Base-by-base conservation (phyloP, 2,113 vertebrate genomes). In the Podarcis raffonei region DNA sequence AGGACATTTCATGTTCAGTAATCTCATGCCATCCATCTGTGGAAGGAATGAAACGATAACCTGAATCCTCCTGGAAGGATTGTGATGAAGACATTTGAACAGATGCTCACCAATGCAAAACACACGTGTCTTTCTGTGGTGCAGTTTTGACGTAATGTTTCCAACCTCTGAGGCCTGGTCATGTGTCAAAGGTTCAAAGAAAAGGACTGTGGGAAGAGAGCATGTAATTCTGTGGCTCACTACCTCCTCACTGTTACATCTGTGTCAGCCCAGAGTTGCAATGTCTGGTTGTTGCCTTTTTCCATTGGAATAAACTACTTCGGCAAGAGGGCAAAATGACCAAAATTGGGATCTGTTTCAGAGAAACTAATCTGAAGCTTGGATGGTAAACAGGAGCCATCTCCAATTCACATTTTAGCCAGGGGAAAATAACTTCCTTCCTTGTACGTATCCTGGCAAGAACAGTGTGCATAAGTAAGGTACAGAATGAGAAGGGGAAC, bases 271-370 rank as follows among this genome's bases (percentile, higher is more conserved):
- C n/a, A 65, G 20, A 69, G 25, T 15, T 74, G 22, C 80, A 93
- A 89, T 83, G 74, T 9, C 87, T 91, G 74, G 30, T 16, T 87
- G 89, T 89, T 91, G 76, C 6, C 53, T 84, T 42, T 20, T 39
- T 27, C 84, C n/a, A 3, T 20, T 77, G 27, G 30, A 91, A 89
- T 91, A 90, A 84, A 48, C 42, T 72, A 7, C 57, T 71, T 57
- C 32, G 68, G 68, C 90, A 84, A 77, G 76, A 15, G 25, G 11
- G 11, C 71, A 85, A 89, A 39, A 48, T 59, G 48, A 32, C 39
- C 83, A 89, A 65, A n/a, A 91, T 86, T 93, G 80, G 92, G 77
- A 85, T 74, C 62, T 90, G 68, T 39, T 91, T 89, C 86, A 94
- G 80, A 83, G 89, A 74, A 90, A 69, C 48, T n/a, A 92, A 86